Evolutionary conservation across 2,113 vertebrate genomes (phyloP).

Genomic region (Chlorocebus sabaeus): DNA sequence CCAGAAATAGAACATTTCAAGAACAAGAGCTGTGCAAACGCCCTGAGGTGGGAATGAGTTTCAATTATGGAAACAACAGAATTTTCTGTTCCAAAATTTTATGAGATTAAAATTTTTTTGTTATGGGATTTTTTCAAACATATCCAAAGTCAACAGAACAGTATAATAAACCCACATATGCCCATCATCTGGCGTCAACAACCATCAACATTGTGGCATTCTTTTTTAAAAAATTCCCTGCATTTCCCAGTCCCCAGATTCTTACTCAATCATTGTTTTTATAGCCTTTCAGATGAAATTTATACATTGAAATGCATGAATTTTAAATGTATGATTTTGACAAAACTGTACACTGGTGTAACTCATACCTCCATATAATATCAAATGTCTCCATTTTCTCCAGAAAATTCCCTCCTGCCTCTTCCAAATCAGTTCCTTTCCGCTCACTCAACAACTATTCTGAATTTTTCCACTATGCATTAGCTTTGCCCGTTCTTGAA

Average conservation of each 20-base stretch:
- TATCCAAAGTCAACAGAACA: background rate
- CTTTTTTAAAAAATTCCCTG: background rate
- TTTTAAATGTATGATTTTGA: background rate
- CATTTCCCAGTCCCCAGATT: background rate
- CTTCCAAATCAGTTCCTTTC: background rate
- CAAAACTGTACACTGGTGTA: background rate
- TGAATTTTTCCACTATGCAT: background rate
- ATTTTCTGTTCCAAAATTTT: background rate
- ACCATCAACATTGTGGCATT: background rate
- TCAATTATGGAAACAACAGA: background rate
- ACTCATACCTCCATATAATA: background rate
- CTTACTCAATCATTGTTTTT: background rate
- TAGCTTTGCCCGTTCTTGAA: background rate
- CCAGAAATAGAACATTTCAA: background rate
- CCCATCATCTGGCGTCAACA: background rate
- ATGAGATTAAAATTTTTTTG: background rate
- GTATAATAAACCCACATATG: background rate
- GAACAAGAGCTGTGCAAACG: background rate
- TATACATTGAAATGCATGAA: background rate
- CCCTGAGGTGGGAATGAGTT: background rate
- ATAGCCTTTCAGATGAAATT: background rate
- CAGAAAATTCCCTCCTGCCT: background rate
- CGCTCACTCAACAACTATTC: too few species aligned
- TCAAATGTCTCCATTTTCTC: background rate
- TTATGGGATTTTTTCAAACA: background rate